These are phyloP conservation scores for Macrobrachium rosenbergii DNA, from an alignment of 1,140 invertebrate species.

Conservation along the genomic window DNA sequence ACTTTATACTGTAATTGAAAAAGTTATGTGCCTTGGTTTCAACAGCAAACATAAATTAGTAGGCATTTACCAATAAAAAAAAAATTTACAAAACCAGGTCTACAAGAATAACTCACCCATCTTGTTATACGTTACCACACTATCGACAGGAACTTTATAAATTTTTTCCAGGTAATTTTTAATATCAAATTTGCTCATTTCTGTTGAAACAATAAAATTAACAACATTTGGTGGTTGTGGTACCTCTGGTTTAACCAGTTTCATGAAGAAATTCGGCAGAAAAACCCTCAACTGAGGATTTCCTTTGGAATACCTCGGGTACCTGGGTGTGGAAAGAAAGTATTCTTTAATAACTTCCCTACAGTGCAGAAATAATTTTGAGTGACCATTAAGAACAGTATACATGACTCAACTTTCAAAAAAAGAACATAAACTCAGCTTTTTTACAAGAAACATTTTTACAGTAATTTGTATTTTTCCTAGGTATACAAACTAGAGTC, in stretches of 20 bases:
- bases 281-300: conserved; percentile 91
- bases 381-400: no score
- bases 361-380: no score
- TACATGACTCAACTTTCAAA: no score
- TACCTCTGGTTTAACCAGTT: conserved; percentile 79
- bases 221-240: conserved; percentile 81
- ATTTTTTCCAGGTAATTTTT: conserved; percentile 96
- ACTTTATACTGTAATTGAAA: no score
- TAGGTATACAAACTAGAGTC: no score
- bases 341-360: no score
- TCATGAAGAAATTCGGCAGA: conserved; percentile 96
- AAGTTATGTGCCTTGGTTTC: no score
- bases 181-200: conserved; percentile 88
- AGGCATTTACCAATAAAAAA: no score
- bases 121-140: conserved; percentile 81
- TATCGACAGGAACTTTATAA: conserved; percentile 83
- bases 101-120: conserved; percentile 73
- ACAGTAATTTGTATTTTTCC: no score
- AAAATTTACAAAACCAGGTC: neutral
- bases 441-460: no score
- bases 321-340: conserved; percentile 70
- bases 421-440: no score
- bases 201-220: conserved; percentile 85
- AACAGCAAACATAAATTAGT: no score
- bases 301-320: conserved; percentile 89